Evolutionary conservation across 1,140 invertebrate genomes (phyloP), one percentile per base, ranked within the genome.

Genomic region (Paraescarpia echinospica): DNA sequence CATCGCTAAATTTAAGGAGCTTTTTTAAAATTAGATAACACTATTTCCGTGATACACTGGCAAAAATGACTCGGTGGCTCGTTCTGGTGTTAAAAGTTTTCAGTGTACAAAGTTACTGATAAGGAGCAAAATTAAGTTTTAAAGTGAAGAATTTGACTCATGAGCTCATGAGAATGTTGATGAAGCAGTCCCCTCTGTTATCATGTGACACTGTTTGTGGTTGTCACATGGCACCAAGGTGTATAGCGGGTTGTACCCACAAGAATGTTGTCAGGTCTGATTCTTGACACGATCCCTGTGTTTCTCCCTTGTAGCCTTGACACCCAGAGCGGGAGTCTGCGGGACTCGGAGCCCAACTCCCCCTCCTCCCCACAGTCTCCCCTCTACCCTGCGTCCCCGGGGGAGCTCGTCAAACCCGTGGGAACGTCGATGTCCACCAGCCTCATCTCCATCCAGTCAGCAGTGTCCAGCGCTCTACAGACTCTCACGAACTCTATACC

Each of bases 341-440:
- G 97, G 94, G 98, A 98, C 95, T 99, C 98, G 94, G 98, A 99
- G 95, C 98, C 98, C 8, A 98, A 97, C 92, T 98, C 98, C 1
- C 98, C 98, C 0, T 97, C 97, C 1, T 97, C 97, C 1, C 97
- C 97, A 6, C 96, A 96, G 14, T 98, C 98, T 14, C 98, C 98
- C 14, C 93, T 88, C 33, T 95, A 94, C 14, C 95, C 95, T 31
- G 92, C 93, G 0, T 95, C 95, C 31, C 95, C 95, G 8, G 91
- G 94, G 92, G 89, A 92, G 92, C 89, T 51, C 18, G 35, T 35
- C 89, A 90, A 92, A 77, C 91, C 48, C 27, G 12, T 27, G 41
- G 90, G 89, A 92, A 51, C 41, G 92, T 91, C 8, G 34, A 48
- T 34, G 41, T 34, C 89, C 34, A 92, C 35, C 33, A 94, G 94